Conservation (phyloP, 2,797 vertebrate species). For the Pangasius mekongensis region DNA sequence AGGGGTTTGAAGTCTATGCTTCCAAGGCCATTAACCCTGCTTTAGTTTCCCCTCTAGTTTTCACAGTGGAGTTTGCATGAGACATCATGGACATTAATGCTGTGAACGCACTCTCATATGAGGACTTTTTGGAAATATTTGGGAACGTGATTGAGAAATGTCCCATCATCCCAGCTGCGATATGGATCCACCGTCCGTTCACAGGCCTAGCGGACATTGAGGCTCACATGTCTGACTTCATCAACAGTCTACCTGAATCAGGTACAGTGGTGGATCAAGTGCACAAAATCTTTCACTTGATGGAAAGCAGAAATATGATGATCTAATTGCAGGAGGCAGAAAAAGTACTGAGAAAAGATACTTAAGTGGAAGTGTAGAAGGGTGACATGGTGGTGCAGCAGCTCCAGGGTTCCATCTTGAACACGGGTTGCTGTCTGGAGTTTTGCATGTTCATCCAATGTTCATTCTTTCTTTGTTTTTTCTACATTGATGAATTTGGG, state of each 20-base stretch:
- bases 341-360: background rate
- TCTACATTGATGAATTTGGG: background rate
- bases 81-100: constrained; percentile 75
- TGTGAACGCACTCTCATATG: constrained; percentile 78
- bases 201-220: constrained; percentile 67
- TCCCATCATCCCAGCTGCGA: constrained; percentile 77
- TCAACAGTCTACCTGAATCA: constrained; percentile 76
- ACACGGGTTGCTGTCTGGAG: too few relatives aligned
- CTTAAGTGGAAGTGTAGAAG: background rate
- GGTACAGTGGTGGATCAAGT: constrained; percentile 66
- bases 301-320: background rate
- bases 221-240: constrained; percentile 73
- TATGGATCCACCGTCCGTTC: constrained; percentile 82
- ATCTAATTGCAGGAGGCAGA: background rate
- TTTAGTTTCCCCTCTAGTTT: background rate
- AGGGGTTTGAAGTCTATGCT: constrained; percentile 37
- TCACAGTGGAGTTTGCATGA: background rate
- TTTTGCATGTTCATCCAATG: background rate
- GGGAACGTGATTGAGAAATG: constrained; percentile 84
- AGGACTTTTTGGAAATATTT: constrained; percentile 81
- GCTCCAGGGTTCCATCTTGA: too few relatives aligned
- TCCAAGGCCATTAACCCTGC: constrained; percentile 42
- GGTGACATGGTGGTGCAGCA: background rate
- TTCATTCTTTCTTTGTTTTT: background rate
- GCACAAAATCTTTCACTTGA: background rate